phyloP scores from a whole-genome alignment of 2,888 invertebrate species.

The Pyrgus malvae region DNA sequence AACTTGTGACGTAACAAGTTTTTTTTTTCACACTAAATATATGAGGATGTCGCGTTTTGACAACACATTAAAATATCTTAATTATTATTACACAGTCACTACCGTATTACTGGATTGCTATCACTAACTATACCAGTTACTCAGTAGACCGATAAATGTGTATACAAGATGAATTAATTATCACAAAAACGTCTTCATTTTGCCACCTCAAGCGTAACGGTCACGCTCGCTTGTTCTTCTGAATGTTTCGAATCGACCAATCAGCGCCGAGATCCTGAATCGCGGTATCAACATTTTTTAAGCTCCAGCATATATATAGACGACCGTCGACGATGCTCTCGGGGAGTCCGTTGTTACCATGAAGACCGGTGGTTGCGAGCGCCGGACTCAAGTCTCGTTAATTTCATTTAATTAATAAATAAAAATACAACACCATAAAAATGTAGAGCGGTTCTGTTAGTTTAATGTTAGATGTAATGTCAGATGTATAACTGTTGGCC shows the following conservation, averaged over 20 bases:
- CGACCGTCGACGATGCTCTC: background rate
- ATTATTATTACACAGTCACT: too few species aligned
- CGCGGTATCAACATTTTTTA: slow-evolving; percentile 50
- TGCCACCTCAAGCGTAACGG: slow-evolving; percentile 15
- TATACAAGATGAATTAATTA: too few species aligned
- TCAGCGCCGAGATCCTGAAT: slow-evolving; percentile 43
- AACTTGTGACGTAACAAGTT: too few species aligned
- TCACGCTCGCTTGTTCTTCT: slow-evolving; percentile 23
- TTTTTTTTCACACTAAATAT: too few species aligned
- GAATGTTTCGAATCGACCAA: slow-evolving; percentile 46
- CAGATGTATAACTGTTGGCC: slow-evolving; percentile 45
- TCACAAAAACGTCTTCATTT: background rate
- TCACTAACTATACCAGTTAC: too few species aligned
- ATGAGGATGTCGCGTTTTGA: too few species aligned
- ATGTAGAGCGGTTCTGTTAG: slow-evolving; percentile 65
- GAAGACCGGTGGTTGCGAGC: slow-evolving; percentile 75
- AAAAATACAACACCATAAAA: too few species aligned
- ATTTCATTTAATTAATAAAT: slow-evolving; percentile 53
- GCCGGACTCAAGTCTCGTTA: slow-evolving; percentile 75
- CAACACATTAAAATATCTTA: too few species aligned
- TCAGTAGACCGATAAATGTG: too few species aligned
- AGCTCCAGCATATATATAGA: slow-evolving; percentile 39
- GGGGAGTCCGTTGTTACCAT: slow-evolving; percentile 76
- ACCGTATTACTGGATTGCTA: too few species aligned
- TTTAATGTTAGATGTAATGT: slow-evolving; percentile 47